phyloP scores from a whole-genome alignment of 2,113 vertebrate species.

The Cyprinus carpio region DNA sequence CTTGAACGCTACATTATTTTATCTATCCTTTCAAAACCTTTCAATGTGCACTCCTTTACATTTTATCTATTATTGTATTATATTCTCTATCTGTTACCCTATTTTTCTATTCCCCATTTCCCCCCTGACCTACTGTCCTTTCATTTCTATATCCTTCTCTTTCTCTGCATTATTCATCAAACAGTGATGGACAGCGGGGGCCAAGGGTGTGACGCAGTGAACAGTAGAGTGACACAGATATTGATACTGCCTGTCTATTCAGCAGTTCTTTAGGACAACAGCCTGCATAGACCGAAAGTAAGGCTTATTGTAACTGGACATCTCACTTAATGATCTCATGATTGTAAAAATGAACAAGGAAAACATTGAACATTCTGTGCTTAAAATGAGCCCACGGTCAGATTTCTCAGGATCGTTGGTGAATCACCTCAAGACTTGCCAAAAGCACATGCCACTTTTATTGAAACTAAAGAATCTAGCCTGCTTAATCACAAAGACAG shows the following conservation, averaged over 20 bases:
- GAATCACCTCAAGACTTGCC: neutral
- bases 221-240: conserved; percentile 14
- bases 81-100: conserved; percentile 33
- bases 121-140: conserved; percentile 2
- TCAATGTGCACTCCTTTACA: neutral
- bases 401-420: neutral
- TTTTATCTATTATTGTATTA: conserved; percentile 5
- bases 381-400: neutral
- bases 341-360: conserved; percentile 47
- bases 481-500: neutral
- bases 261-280: conserved; percentile 21
- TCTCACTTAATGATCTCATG: conserved; percentile 8
- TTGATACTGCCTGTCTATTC: conserved; percentile 50
- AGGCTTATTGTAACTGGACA: neutral
- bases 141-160: conserved; percentile 13
- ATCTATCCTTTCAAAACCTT: conserved; percentile 14
- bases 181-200: conserved; percentile 28
- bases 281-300: conserved; percentile 14
- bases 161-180: conserved; percentile 26
- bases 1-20: neutral
- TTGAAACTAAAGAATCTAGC: neutral
- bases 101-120: conserved; percentile 23
- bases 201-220: conserved; percentile 12
- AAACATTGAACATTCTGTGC: conserved; percentile 3
- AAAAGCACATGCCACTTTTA: neutral